These are phyloP conservation scores for Zoanthus gigantus DNA, from an alignment of 92 coral and sea anemone species.

Conservation along the genomic window DNA sequence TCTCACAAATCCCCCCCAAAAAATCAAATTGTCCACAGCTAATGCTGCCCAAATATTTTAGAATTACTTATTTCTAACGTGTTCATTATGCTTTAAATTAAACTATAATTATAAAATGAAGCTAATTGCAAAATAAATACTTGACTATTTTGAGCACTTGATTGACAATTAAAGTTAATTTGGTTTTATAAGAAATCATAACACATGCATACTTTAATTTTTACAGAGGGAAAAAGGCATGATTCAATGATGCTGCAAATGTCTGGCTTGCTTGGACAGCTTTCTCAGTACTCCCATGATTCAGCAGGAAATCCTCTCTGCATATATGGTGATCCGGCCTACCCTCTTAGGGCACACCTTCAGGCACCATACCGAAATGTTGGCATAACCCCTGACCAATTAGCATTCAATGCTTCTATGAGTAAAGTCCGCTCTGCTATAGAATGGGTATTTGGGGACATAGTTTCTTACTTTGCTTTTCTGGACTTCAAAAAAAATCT, in stretches of 20 bases:
- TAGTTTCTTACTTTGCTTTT: constrained; percentile 1
- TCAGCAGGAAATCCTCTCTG: constrained; percentile 13
- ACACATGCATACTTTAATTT: constrained; percentile 1
- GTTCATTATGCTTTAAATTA: constrained; percentile 8
- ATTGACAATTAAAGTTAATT: constrained; percentile 6
- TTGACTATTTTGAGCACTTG: constrained; percentile 7
- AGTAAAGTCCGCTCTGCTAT: background rate
- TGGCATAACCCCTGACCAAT: constrained; percentile 4
- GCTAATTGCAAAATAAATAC: constrained; percentile 12
- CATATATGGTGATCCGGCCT: constrained; percentile 8
- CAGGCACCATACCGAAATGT: background rate
- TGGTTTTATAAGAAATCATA: constrained; percentile 1
- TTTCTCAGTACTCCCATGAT: constrained; percentile 14
- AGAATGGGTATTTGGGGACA: constrained; percentile 33
- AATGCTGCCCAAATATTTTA: background rate
- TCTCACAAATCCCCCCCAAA: constrained; percentile 2
- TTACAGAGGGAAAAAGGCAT: constrained; percentile 4
- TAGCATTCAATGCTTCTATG: background rate
- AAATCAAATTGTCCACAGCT: background rate
- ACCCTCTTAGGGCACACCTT: constrained; percentile 26
- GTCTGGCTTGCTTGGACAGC: constrained; percentile 44
- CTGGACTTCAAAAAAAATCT: constrained; percentile 20
- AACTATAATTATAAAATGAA: constrained; percentile 3
- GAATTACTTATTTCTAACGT: background rate
- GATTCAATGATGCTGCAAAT: constrained; percentile 16